Percentiles rank a stretch among this genome's conserved stretches.
Conservation (phyloP, 2,113 vertebrate genomes). For the human region GRCh38 chr3:182484001-182484500, state of each 20-base stretch:
- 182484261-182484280: constrained; percentile 55
- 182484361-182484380: constrained; percentile 74
- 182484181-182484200: not conserved
- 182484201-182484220: constrained; percentile 57
- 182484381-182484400: constrained; percentile 40
- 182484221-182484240: constrained; percentile 46
- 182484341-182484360: constrained; percentile 63
- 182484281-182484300: constrained; percentile 58
- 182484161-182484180: not conserved
- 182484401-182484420: constrained; percentile 23
- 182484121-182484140: constrained; percentile 15
- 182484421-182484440: not conserved
- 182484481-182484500: constrained; percentile 25
- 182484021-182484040: not conserved
- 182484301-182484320: constrained; percentile 62
- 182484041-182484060: not conserved
- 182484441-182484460: not conserved
- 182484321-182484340: constrained; percentile 68
- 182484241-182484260: not conserved
- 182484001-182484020: not conserved
- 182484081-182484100: not conserved
- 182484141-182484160: not conserved
- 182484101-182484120: not conserved
- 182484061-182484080: not conserved
- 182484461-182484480: constrained; percentile 10